Evolutionary conservation across 2,888 invertebrate genomes (phyloP).

Genomic region (Pyrrhosoma nymphula): DNA sequence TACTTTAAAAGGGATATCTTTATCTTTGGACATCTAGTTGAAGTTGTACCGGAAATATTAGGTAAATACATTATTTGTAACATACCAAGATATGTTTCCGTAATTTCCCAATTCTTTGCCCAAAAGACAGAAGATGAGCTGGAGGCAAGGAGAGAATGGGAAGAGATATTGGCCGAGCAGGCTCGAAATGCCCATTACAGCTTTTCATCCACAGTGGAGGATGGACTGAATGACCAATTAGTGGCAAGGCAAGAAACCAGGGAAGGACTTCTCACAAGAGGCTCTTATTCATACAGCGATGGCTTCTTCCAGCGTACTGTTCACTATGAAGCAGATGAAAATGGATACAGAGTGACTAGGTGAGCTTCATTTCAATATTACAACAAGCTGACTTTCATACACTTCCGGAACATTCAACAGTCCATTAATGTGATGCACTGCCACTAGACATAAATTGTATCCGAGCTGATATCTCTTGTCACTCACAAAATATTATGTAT

Average conservation of each 20-base stretch:
- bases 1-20: not conserved
- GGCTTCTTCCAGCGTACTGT: slow-evolving; percentile 81
- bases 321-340: slow-evolving; percentile 82
- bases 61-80: not conserved
- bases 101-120: not conserved
- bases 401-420: not conserved
- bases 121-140: slow-evolving; percentile 4
- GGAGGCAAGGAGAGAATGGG: not conserved
- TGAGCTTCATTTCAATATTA: slow-evolving; percentile 74
- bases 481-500: not conserved
- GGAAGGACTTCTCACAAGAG: slow-evolving; percentile 78
- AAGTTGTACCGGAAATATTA: not conserved
- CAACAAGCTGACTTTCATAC: slow-evolving; percentile 30
- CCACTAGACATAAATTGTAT: not conserved
- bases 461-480: not conserved
- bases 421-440: not conserved
- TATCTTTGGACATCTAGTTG: not conserved
- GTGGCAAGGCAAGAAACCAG: slow-evolving; percentile 77
- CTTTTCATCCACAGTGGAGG: slow-evolving; percentile 78
- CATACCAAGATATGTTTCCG: not conserved
- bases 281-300: slow-evolving; percentile 82
- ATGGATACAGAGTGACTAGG: slow-evolving; percentile 82
- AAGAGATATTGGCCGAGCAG: slow-evolving; percentile 39
- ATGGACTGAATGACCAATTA: slow-evolving; percentile 78
- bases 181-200: slow-evolving; percentile 77